Evolutionary conservation across 2,888 invertebrate genomes (phyloP).

Genomic region (Embidobia sp.): DNA sequence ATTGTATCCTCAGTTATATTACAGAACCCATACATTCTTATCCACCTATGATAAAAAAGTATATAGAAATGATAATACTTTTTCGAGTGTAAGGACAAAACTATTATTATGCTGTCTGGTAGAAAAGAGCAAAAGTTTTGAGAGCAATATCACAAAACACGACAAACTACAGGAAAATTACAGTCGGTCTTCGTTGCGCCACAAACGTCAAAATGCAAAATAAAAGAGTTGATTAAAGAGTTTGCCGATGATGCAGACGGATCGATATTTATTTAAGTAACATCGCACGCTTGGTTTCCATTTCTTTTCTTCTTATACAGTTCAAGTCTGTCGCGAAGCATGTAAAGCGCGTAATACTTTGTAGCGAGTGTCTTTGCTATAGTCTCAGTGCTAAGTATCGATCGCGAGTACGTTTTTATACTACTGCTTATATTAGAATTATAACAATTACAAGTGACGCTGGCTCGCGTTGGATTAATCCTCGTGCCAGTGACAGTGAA

Average conservation of each 20-base stretch:
- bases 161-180: conserved; percentile 8
- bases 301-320: conserved; percentile 13
- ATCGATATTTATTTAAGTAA: conserved; percentile 42
- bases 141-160: background rate
- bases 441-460: conserved; percentile 46
- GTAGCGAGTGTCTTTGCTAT: conserved; percentile 42
- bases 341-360: conserved; percentile 40
- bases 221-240: conserved; percentile 29
- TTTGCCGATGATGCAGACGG: conserved; percentile 5
- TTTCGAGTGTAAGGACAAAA: too few species aligned
- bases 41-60: too few species aligned
- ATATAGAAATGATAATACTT: too few species aligned
- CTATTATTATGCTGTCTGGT: too few species aligned
- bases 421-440: conserved; percentile 39
- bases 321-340: conserved; percentile 41
- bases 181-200: background rate
- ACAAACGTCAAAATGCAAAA: background rate
- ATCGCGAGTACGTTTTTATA: conserved; percentile 38
- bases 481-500: conserved; percentile 42
- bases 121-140: too few species aligned
- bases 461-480: conserved; percentile 47
- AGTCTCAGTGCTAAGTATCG: conserved; percentile 44
- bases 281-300: conserved; percentile 5
- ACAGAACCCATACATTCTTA: too few species aligned
- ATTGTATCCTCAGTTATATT: too few species aligned